These are phyloP conservation scores for Pinctada fucata DNA, from an alignment of 2,888 invertebrate species.

Conservation along the genomic window DNA sequence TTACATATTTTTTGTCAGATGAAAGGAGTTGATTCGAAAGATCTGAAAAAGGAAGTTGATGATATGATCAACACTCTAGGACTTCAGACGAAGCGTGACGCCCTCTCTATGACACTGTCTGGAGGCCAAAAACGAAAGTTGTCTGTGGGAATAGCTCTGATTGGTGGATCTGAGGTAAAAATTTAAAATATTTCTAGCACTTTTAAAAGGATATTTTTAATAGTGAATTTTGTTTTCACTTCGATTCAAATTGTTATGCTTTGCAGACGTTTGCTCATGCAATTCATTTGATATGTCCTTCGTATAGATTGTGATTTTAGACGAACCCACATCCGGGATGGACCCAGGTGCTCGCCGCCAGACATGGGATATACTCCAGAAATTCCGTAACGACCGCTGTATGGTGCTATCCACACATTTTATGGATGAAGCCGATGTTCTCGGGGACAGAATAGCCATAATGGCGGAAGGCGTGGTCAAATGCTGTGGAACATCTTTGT, in stretches of 20 bases:
- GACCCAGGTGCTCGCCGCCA: slow-evolving; percentile 80
- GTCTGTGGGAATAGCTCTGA: slow-evolving; percentile 71
- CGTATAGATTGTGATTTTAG: slow-evolving; percentile 77
- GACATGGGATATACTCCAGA: slow-evolving; percentile 86
- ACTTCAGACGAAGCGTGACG: slow-evolving; percentile 56
- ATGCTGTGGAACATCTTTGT: slow-evolving; percentile 86
- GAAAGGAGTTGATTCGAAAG: slow-evolving; percentile 51
- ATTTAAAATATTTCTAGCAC: neutral
- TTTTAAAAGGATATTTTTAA: too few relatives aligned
- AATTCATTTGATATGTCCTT: too few relatives aligned
- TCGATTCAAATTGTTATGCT: too few relatives aligned
- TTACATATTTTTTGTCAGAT: slow-evolving; percentile 38
- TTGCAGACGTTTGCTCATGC: too few relatives aligned
- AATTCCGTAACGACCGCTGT: slow-evolving; percentile 82
- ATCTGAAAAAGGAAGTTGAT: slow-evolving; percentile 51
- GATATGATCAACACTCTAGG: slow-evolving; percentile 64
- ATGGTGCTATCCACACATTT: slow-evolving; percentile 87
- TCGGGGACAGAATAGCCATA: slow-evolving; percentile 91
- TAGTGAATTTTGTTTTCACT: too few relatives aligned
- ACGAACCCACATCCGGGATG: slow-evolving; percentile 80
- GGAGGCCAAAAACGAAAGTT: slow-evolving; percentile 73
- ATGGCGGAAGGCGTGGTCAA: slow-evolving; percentile 89
- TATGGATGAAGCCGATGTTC: slow-evolving; percentile 93
- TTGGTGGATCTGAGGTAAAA: slow-evolving; percentile 73
- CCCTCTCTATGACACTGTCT: slow-evolving; percentile 60